Conservation (phyloP, 1,140 invertebrate genomes). For the Zophobas atratus region DNA sequence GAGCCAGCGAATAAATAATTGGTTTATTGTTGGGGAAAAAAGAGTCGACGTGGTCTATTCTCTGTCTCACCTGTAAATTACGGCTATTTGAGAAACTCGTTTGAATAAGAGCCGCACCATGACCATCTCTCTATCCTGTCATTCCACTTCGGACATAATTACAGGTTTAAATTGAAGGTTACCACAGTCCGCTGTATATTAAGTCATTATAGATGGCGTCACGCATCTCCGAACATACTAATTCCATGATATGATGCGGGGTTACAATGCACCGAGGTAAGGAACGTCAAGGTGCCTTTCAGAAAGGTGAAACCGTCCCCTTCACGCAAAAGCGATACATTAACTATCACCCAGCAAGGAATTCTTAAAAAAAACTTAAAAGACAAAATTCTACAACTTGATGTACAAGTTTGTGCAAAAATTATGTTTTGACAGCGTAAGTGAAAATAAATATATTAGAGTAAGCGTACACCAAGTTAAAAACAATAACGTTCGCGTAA, state of each 20-base stretch:
- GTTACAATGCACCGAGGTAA: conserved; percentile 2
- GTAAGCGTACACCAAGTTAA: no score
- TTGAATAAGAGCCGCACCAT: conserved; percentile 34
- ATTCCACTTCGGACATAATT: conserved; percentile 46
- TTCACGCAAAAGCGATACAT: no score
- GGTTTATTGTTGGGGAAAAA: conserved; percentile 16
- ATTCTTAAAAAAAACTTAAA: no score
- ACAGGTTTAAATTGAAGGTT: conserved; percentile 40
- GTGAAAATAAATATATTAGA: no score
- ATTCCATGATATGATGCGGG: conserved; percentile 23
- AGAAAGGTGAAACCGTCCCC: no score
- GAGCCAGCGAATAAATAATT: neutral
- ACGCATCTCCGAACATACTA: conserved; percentile 31
- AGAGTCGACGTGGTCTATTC: neutral
- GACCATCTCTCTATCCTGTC: conserved; percentile 37
- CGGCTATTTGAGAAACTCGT: conserved; percentile 33
- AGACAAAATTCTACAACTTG: no score
- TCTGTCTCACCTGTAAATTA: conserved; percentile 24
- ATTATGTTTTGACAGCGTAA: no score
- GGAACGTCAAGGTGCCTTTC: neutral
- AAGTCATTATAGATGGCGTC: conserved; percentile 48
- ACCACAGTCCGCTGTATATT: conserved; percentile 34
- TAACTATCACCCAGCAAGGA: no score
- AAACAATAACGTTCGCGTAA: no score
- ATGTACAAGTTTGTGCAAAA: no score